Evolutionary conservation across 2,888 invertebrate species (phyloP), one percentile per base, ranked within the genome.

Genomic region (Aromia moschata): DNA sequence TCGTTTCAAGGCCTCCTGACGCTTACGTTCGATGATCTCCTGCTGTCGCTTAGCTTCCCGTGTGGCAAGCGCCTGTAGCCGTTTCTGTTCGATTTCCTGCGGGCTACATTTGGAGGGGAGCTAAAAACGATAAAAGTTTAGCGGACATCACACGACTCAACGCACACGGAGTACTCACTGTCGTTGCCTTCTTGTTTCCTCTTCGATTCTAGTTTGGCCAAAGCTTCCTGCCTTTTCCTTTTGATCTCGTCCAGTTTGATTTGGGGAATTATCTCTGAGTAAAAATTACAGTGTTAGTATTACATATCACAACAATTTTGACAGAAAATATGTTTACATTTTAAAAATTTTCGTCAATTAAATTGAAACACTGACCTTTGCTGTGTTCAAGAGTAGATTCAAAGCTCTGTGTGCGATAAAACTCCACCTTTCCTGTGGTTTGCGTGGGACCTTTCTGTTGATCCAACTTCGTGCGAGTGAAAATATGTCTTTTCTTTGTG

Each of bases 241-340:
- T 86, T 85, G 46, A 89, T 88, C 79, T 88, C 87, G 62, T 85
- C 84, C 31, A 84, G 83, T 15, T 85, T 84, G 69, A 84, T 85
- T 72, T 79, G 79, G 1, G 70, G 54, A 30, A 72, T 47, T 40
- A 52, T 54, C 52, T 14, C 60, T 59, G 46, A 57, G n/a, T n/a
- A n/a, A n/a, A n/a, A n/a, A n/a, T n/a, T n/a, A n/a, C n/a, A n/a
- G n/a, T n/a, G n/a, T n/a, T n/a, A n/a, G n/a, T n/a, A n/a, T n/a
- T n/a, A n/a, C n/a, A n/a, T n/a, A n/a, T n/a, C n/a, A n/a, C n/a
- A n/a, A n/a, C n/a, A n/a, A n/a, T n/a, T n/a, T n/a, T n/a, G n/a
- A n/a, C n/a, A n/a, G n/a, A n/a, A n/a, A n/a, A n/a, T n/a, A n/a
- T n/a, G n/a, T n/a, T n/a, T n/a, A n/a, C n/a, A n/a, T n/a, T n/a